phyloP scores from a whole-genome alignment of 2,888 invertebrate species.

The Eupithecia centaureata region DNA sequence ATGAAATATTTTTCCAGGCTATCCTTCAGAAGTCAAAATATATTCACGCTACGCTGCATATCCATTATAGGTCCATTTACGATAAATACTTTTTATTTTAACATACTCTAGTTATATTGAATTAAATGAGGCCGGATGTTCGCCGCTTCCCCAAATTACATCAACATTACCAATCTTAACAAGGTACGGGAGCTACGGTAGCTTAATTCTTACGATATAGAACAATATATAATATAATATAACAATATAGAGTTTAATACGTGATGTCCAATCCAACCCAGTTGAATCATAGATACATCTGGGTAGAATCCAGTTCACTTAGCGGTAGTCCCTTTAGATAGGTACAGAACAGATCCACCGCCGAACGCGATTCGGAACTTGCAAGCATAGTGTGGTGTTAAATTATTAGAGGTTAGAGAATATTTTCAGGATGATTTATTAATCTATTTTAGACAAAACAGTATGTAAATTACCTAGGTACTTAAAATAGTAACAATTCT shows the following conservation, averaged over 20 bases:
- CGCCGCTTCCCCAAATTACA: constrained; percentile 62
- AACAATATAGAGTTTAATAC: no score
- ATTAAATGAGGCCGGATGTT: constrained; percentile 65
- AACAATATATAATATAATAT: no score
- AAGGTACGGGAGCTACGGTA: constrained; percentile 16
- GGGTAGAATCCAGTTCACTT: not conserved
- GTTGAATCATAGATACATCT: not conserved
- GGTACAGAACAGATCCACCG: not conserved
- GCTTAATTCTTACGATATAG: not conserved
- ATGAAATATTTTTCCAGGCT: constrained; percentile 4
- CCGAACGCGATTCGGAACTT: no score
- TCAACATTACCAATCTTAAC: constrained; percentile 52
- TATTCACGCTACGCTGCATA: constrained; percentile 61
- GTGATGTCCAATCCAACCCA: no score
- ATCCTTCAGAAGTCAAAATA: constrained; percentile 34
- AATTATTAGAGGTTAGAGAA: no score
- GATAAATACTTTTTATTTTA: constrained; percentile 60
- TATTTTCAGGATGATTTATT: no score
- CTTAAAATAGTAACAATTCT: no score
- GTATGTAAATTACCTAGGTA: no score
- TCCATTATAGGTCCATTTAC: constrained; percentile 66
- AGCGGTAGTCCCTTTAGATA: not conserved
- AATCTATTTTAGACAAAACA: no score
- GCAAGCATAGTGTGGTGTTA: no score
- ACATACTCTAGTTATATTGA: constrained; percentile 56